Evolutionary conservation across 2,113 vertebrate genomes (phyloP).

Genomic region (Scolopax mira): DNA sequence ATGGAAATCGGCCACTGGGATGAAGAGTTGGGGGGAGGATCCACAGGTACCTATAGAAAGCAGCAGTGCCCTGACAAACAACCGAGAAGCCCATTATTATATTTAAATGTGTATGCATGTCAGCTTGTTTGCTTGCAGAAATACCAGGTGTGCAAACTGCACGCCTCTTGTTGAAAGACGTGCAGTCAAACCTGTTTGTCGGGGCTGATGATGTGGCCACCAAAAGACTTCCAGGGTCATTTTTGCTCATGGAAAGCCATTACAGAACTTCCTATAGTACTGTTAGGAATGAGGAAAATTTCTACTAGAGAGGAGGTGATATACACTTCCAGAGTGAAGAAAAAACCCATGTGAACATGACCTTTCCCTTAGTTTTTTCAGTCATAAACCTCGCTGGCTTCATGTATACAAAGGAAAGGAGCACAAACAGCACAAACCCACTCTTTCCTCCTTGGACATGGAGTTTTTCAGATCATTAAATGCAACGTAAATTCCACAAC

Average conservation of each 20-base stretch:
- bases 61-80: background rate
- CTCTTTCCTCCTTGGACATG: background rate
- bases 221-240: background rate
- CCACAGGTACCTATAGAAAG: background rate
- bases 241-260: background rate
- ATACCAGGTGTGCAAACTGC: background rate
- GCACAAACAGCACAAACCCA: background rate
- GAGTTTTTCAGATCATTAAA: background rate
- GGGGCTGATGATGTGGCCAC: background rate
- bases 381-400: conserved; percentile 8
- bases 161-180: background rate
- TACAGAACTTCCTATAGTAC: background rate
- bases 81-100: background rate
- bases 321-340: background rate
- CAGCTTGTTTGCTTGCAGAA: background rate
- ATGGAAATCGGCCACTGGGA: background rate
- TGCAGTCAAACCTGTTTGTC: background rate
- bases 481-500: background rate
- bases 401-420: background rate
- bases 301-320: background rate
- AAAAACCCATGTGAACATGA: background rate
- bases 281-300: background rate
- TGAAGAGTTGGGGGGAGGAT: background rate
- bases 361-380: conserved; percentile 20
- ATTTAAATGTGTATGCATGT: background rate